phyloP scores from a whole-genome alignment of 2,888 invertebrate species.

The Boloria selene region DNA sequence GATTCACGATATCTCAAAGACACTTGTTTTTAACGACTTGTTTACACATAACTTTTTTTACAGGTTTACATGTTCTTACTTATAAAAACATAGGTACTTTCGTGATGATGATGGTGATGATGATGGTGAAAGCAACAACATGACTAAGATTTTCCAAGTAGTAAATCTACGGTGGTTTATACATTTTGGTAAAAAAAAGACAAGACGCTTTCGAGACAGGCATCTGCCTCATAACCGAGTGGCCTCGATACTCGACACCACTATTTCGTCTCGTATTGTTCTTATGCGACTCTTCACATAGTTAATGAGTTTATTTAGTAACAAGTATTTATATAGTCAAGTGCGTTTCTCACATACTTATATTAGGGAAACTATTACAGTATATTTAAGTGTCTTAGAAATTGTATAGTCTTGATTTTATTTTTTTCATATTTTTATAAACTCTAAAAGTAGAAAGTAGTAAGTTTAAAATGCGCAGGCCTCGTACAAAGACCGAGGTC shows the following conservation, averaged over 20 bases:
- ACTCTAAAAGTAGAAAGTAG: too few relatives aligned
- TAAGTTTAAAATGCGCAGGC: too few relatives aligned
- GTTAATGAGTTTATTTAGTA: conserved; percentile 27
- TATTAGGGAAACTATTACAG: conserved; percentile 1
- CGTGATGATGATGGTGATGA: too few relatives aligned
- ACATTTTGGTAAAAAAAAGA: conserved; percentile 34
- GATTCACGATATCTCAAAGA: neutral
- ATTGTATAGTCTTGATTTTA: too few relatives aligned
- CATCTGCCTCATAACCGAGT: conserved; percentile 49
- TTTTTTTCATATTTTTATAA: too few relatives aligned
- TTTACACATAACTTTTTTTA: neutral
- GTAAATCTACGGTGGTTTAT: conserved; percentile 18
- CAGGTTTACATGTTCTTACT: neutral
- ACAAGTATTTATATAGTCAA: conserved; percentile 20
- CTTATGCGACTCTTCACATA: conserved; percentile 37
- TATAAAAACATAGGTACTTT: conserved; percentile 10
- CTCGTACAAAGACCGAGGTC: too few relatives aligned
- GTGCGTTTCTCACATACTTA: conserved; percentile 4
- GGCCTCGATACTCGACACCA: conserved; percentile 47
- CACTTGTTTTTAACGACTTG: neutral
- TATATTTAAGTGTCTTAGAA: too few relatives aligned
- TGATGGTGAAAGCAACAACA: too few relatives aligned
- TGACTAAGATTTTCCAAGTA: conserved; percentile 20
- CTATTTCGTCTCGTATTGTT: conserved; percentile 47
- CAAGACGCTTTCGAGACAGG: conserved; percentile 42